Percentiles rank a stretch among this genome's conserved stretches.
phyloP scores from a whole-genome alignment of 2,888 invertebrate species.

The Tanytarsus gracilentus region DNA sequence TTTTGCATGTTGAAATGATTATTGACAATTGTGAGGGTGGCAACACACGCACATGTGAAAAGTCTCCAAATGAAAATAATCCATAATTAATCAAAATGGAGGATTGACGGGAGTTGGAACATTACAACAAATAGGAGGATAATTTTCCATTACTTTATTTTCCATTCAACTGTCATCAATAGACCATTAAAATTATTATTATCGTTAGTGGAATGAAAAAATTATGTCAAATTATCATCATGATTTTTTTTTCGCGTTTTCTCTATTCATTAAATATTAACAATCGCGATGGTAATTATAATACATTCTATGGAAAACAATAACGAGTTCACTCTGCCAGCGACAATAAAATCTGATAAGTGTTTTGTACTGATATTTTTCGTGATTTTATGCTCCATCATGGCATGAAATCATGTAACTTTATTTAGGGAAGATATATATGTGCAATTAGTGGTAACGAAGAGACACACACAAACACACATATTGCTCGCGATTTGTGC shows the following conservation, averaged over 20 bases:
- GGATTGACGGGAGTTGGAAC: neutral
- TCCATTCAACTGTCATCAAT: neutral
- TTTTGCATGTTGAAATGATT: slow-evolving; percentile 9
- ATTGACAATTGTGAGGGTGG: slow-evolving; percentile 8
- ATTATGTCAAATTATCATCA: slow-evolving; percentile 25
- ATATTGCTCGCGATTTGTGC: no score
- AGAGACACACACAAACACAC: no score
- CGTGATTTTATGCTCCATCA: slow-evolving; percentile 6
- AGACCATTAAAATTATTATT: neutral
- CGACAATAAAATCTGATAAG: slow-evolving; percentile 1
- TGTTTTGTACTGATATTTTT: neutral
- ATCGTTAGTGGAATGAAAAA: slow-evolving; percentile 7
- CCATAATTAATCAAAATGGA: slow-evolving; percentile 26
- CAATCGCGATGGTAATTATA: slow-evolving; percentile 7
- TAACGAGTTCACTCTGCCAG: no score
- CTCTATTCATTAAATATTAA: slow-evolving; percentile 11
- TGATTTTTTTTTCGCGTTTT: slow-evolving; percentile 19
- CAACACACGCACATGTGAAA: neutral
- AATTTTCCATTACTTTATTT: neutral
- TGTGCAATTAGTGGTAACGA: no score
- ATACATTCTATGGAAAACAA: neutral
- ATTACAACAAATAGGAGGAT: slow-evolving; percentile 20
- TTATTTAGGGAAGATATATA: no score
- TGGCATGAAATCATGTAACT: neutral
- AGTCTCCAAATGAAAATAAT: slow-evolving; percentile 10